Evolutionary conservation across 2,888 invertebrate species (phyloP).

Genomic region (Elgonia sp.): DNA sequence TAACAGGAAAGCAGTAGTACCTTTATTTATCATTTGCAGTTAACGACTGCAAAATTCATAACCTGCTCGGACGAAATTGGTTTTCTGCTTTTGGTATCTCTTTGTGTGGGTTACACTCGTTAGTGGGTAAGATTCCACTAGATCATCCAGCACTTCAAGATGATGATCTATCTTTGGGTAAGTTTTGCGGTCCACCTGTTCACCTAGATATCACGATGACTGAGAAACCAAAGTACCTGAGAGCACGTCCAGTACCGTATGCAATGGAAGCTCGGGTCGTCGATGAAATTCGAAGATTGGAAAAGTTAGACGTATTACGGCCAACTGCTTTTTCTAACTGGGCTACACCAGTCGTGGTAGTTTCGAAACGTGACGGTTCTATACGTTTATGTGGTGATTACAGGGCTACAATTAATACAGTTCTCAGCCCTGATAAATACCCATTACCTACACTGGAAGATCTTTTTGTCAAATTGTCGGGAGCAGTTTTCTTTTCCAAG

Average conservation of each 20-base stretch:
- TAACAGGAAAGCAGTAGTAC: too few species aligned
- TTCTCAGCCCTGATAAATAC: conserved; percentile 19
- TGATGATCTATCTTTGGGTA: neutral
- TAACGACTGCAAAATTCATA: too few species aligned
- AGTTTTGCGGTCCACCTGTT: neutral
- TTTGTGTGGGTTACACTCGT: too few species aligned
- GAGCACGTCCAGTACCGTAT: conserved; percentile 2
- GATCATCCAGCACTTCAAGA: neutral
- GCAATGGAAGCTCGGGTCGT: neutral
- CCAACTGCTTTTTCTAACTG: conserved; percentile 15
- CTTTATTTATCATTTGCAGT: too few species aligned
- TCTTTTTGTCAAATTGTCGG: conserved; percentile 31
- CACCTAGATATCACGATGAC: neutral
- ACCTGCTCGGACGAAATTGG: too few species aligned
- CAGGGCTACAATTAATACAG: conserved; percentile 16
- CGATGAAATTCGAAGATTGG: neutral
- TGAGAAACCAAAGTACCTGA: neutral
- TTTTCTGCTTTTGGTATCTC: too few species aligned
- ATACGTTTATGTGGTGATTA: conserved; percentile 40
- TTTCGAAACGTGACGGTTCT: conserved; percentile 14
- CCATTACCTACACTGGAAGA: conserved; percentile 35
- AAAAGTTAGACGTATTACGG: neutral
- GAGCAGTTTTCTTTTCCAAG: conserved; percentile 32
- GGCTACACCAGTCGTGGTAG: conserved; percentile 39
- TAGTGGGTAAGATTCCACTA: too few species aligned